These are phyloP conservation scores for Mirza zaza DNA, from an alignment of 2,113 vertebrate genomes.

Conservation along the genomic window DNA sequence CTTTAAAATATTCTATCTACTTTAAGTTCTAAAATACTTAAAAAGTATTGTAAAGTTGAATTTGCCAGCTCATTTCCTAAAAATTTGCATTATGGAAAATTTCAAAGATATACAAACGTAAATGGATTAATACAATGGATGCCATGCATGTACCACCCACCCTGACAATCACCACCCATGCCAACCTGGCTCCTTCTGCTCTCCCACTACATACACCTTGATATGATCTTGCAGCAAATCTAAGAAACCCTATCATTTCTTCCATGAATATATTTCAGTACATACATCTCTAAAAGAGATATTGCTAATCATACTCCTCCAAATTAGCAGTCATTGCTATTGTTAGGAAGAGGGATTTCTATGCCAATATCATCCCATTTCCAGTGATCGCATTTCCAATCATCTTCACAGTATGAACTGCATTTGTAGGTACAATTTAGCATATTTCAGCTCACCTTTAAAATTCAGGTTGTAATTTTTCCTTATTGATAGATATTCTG, in stretches of 20 bases:
- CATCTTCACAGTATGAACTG: background rate
- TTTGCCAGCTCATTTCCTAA: background rate
- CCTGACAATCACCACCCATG: background rate
- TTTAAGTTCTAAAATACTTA: background rate
- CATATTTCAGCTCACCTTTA: background rate
- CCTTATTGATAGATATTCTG: background rate
- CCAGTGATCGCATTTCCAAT: background rate
- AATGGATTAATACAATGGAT: background rate
- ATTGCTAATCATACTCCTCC: background rate
- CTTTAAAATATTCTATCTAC: background rate
- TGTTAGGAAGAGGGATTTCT: background rate
- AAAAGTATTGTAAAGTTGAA: background rate
- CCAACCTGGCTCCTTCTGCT: background rate
- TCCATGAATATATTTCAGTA: background rate
- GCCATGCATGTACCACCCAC: background rate
- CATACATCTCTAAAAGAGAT: background rate
- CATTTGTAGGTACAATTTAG: background rate
- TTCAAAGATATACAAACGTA: background rate
- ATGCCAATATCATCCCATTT: background rate
- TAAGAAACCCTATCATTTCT: background rate
- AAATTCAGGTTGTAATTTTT: background rate
- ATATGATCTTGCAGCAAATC: background rate
- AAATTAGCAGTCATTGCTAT: background rate
- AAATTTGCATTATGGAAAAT: background rate
- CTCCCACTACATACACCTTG: background rate